Percentiles rank a stretch among this genome's conserved stretches.
Evolutionary conservation across 2,888 invertebrate genomes (phyloP).

Genomic region (Eudemis profundana): DNA sequence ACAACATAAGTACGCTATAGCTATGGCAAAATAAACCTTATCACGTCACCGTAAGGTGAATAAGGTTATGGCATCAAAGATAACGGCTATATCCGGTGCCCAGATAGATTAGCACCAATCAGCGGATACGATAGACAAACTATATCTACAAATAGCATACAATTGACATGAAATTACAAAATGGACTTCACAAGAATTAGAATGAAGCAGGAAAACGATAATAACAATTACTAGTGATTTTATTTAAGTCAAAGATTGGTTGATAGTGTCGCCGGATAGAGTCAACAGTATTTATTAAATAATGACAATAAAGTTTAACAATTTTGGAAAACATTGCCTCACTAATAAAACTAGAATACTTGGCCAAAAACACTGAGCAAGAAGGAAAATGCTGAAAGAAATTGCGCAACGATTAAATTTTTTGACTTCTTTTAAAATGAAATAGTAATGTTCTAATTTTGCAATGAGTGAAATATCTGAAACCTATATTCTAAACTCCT

Average conservation of each 20-base stretch:
- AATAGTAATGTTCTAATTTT: too few species aligned
- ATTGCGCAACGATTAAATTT: too few species aligned
- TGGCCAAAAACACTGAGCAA: too few species aligned
- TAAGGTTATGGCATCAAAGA: constrained; percentile 46
- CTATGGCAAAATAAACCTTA: constrained; percentile 25
- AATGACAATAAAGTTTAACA: too few species aligned
- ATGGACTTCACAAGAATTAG: constrained; percentile 3
- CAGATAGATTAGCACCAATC: constrained; percentile 71
- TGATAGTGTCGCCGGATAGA: neutral
- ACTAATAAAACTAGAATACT: too few species aligned
- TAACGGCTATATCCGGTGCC: constrained; percentile 67
- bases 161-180: constrained; percentile 36
- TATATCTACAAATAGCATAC: constrained; percentile 37
- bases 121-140: constrained; percentile 63
- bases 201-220: constrained; percentile 6
- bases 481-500: too few species aligned
- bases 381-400: too few species aligned
- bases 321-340: too few species aligned
- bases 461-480: too few species aligned
- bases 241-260: constrained; percentile 19
- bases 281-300: too few species aligned
- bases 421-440: too few species aligned
- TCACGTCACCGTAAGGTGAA: constrained; percentile 20
- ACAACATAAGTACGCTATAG: constrained; percentile 34
- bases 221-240: constrained; percentile 10